A percentile compares a stretch with the other conserved stretches of the same genome.
Evolutionary conservation across 1,140 invertebrate species (phyloP).

Genomic region (Trichonephila inaurata): DNA sequence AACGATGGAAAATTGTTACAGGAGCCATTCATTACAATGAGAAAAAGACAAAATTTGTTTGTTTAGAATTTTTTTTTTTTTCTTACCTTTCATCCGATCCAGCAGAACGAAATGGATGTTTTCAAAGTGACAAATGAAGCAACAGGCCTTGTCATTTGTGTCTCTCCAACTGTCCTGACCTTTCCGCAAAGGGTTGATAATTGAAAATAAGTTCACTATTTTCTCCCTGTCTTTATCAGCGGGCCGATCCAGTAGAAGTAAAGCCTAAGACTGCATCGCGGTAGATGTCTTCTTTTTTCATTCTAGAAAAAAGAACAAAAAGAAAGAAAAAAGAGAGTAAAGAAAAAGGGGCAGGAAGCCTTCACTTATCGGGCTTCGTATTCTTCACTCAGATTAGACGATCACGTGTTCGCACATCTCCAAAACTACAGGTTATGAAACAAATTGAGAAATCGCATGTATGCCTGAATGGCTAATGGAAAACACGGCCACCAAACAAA

Average conservation of each 20-base stretch:
- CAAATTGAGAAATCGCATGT: not conserved
- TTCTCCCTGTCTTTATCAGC: constrained; percentile 3
- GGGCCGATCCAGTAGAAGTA: not conserved
- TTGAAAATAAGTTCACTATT: not conserved
- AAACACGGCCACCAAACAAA: not conserved
- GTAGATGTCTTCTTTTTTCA: constrained; percentile 25
- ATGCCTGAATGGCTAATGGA: not conserved
- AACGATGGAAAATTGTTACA: no score
- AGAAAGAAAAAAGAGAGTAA: not conserved
- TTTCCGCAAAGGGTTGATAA: not conserved
- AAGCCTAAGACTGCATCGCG: constrained; percentile 2
- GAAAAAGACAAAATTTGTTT: no score
- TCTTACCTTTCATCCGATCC: not conserved
- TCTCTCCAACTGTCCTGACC: not conserved
- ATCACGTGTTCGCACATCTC: not conserved
- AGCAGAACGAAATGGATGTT: not conserved
- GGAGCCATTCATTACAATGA: no score
- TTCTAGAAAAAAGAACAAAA: not conserved
- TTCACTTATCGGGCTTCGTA: constrained; percentile 62
- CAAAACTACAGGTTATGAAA: constrained; percentile 34
- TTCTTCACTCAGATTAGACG: constrained; percentile 15
- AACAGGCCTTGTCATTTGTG: not conserved
- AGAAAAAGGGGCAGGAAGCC: constrained; percentile 4
- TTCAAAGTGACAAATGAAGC: not conserved
- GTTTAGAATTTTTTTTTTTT: not conserved